Evolutionary conservation across 2,888 invertebrate species (phyloP).

Genomic region (Aporophyla nigra): DNA sequence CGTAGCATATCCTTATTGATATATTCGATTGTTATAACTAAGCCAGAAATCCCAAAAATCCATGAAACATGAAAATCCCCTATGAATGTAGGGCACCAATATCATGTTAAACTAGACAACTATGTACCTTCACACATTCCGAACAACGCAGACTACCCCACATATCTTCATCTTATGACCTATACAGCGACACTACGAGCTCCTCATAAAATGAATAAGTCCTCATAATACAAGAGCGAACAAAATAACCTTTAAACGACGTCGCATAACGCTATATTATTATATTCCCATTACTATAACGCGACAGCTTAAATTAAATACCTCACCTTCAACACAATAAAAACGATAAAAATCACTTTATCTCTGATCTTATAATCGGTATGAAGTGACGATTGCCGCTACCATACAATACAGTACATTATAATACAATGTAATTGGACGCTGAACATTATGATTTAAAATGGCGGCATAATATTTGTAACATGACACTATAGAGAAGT

Average conservation of each 20-base stretch:
- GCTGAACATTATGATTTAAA: constrained; percentile 57
- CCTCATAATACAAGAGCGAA: background rate
- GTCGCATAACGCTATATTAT: constrained; percentile 33
- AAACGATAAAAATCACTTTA: constrained; percentile 65
- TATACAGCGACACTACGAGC: background rate
- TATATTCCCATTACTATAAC: constrained; percentile 60
- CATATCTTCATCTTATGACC: background rate
- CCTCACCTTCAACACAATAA: constrained; percentile 38
- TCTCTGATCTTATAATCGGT: constrained; percentile 59
- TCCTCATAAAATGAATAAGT: constrained; percentile 34
- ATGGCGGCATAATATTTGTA: constrained; percentile 74
- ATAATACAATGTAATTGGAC: constrained; percentile 57
- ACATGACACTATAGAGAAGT: constrained; percentile 65
- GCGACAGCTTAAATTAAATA: constrained; percentile 47
- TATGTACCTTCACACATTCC: background rate
- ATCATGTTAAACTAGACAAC: background rate
- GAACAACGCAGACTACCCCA: background rate
- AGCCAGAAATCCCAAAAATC: too few relatives aligned
- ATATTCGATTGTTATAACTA: too few relatives aligned
- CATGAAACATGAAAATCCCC: too few relatives aligned
- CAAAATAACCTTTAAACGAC: constrained; percentile 35
- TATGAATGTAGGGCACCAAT: background rate
- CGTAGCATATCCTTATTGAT: too few relatives aligned
- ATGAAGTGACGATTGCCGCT: constrained; percentile 63
- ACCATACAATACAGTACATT: constrained; percentile 45